Base-by-base conservation (phyloP, 2,888 invertebrate genomes). In the Ypsolopha sequella region DNA sequence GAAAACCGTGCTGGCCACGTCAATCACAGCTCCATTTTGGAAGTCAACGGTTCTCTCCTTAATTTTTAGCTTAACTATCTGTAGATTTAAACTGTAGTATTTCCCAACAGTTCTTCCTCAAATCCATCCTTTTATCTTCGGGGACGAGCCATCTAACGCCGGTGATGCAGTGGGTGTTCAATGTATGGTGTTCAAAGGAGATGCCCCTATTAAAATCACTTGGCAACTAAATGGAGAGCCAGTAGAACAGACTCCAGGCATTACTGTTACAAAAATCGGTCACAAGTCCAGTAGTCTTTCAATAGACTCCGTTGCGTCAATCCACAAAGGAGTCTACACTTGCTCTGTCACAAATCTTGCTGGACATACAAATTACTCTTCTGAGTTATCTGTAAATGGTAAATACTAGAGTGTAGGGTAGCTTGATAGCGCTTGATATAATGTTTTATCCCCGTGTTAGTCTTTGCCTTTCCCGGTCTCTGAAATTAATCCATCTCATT, bases 121-220 rank as follows among this genome's bases (percentile, higher is more conserved):
- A 89, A 92, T 94, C 67, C 90, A 91, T 76, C 93, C 93, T 54
- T 92, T 95, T 70, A 86, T 89, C 55, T 93, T 95, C 65, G 94
- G 93, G 52, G 92, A 93, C 50, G 92, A 93, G 60, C 89, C 92
- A 52, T 90, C 93, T 46, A 93, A 94, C 66, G 92, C 92, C 53
- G 94, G 94, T 6, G 93, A 94, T 57, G 89, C 91, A 57, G 91
- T 92, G 41, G 93, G 93, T 52, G 88, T 92, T 3, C 90, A 91
- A 58, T 95, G 94, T 73, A 90, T 92, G 80, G 91, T 94, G 41
- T 89, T 90, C 48, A 93, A 93, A 75, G 94, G 96, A 45, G 95
- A 95, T 70, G 86, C 90, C 50, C 95, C 95, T 7, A 84, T 95
- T 38, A 89, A 90, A 64, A 91, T 95, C 51, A 89, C 89, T 51